Base-by-base conservation (phyloP, 2,888 invertebrate species). In the Chalcis sispes region DNA sequence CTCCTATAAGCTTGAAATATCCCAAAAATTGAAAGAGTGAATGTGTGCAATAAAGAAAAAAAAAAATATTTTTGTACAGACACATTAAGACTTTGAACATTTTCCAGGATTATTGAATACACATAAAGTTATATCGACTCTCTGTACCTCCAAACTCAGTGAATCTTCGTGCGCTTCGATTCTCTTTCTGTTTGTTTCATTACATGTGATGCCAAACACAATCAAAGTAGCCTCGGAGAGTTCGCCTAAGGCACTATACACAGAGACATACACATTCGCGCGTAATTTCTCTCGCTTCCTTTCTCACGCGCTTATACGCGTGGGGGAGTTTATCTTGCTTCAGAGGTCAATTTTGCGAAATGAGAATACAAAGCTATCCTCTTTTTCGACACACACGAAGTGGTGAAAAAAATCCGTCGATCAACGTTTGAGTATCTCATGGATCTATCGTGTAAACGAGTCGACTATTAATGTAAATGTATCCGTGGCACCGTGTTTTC, bases 341-440 rank as follows among this genome's bases (percentile, higher is more conserved):
- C 42, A 56, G 46, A 65, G 65, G 65, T 75, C 70, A 75, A 65
- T 75, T 70, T 52, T 42, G 27, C 32, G 52, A 75, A 75, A 71
- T 70, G 59, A 75, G 70, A 58, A 59, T 54, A 32, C 62, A 69
- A 74, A 74, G 67, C 62, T 27, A 15, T n/a, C 36, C 29, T 23
- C 48, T 42, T 13, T 40, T 61, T 61, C 13, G 32, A 32, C 29
- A 18, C 25, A 32, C 20, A 18, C 27, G 25, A 5, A 50, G 36
- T 15, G 27, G 18, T 18, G 36, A n/a, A n/a, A n/a, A n/a, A n/a
- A n/a, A n/a, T 48, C 32, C 27, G 52, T 29, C 42, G 42, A 71
- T 62, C 25, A 42, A 4, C 42, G 40, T 42, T 54, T 54, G n/a
- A 29, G 5, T 46, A 20, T 61, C 50, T 1, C 50, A 1, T 18